Base-by-base conservation (phyloP, 2,888 invertebrate species). In the Archaeoteleia sp. region DNA sequence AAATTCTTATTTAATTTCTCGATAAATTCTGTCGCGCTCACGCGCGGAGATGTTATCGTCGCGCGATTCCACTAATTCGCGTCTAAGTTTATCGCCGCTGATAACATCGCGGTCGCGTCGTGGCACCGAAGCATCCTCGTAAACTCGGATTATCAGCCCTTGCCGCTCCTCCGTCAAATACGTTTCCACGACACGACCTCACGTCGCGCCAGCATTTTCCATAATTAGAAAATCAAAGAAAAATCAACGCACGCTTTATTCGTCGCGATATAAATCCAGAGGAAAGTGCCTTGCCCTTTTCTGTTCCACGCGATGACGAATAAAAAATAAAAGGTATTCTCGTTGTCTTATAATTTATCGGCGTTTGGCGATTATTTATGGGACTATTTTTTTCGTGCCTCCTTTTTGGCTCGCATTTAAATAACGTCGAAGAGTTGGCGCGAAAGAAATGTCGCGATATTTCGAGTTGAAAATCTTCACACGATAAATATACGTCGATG, bases 1-100 rank as follows among this genome's bases (percentile, higher is more conserved):
- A 83, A 82, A 82, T 82, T 78, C 77, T 77, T 79, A 80, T 82
- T 82, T 82, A 78, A 83, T 82, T 83, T 79, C 76, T 72, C 81
- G 79, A 83, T 82, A 81, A 83, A 83, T 81, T 80, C 68, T 67
- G 63, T 37, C 43, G 40, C 48, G 55, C 66, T 40, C 48, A 46
- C 43, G 73, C 68, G 58, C 40, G 66, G 70, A 78, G 82, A 82
- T 82, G 75, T 74, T 81, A 82, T 82, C 81, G 73, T 68, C 62
- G 76, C 73, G 78, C 77, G 74, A 80, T 78, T 80, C 77, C 78
- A 75, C 82, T 83, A 83, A 83, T 82, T 82, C 80, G 81, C 79
- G 78, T 80, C 80, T 79, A 79, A 82, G 77, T 83, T 82, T 82
- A 82, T 82, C 69, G 69, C 45, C 66, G 45, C 9, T 46, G 76